A percentile compares a stretch with the other conserved stretches of the same genome.
phyloP scores from a whole-genome alignment of 1,140 invertebrate species.

The Drosophila neocordata region DNA sequence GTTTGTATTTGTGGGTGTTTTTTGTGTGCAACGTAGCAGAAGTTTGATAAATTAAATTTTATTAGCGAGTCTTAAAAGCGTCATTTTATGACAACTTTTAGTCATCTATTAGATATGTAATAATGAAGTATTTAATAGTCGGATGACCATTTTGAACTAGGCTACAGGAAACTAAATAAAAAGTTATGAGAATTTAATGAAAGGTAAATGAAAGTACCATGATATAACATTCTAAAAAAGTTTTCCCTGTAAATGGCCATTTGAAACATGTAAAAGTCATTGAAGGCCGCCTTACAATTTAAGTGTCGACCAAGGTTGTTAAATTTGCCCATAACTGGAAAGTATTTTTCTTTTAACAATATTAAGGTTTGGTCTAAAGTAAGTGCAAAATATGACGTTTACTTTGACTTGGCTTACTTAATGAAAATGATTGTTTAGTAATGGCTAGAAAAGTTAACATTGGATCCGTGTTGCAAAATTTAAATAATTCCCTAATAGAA shows the following conservation, averaged over 20 bases:
- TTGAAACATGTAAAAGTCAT: neutral
- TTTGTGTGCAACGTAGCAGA: constrained; percentile 60
- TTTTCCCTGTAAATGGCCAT: neutral
- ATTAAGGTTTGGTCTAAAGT: no score
- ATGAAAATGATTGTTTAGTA: no score
- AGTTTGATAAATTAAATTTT: constrained; percentile 71
- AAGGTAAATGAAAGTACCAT: neutral
- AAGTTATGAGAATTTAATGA: constrained; percentile 8
- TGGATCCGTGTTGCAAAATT: no score
- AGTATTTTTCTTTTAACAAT: no score
- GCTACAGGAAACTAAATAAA: neutral
- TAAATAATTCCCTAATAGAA: no score
- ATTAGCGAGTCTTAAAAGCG: constrained; percentile 28
- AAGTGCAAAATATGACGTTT: no score
- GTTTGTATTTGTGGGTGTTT: constrained; percentile 15
- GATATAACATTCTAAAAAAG: neutral
- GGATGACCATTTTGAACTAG: neutral
- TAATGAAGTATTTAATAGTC: constrained; percentile 56
- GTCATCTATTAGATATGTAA: constrained; percentile 57
- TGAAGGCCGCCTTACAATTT: no score
- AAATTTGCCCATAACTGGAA: neutral
- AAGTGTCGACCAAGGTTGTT: neutral
- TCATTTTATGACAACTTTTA: constrained; percentile 41
- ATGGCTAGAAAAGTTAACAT: no score
- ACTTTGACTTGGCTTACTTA: no score